phyloP scores from a whole-genome alignment of 2,888 invertebrate species.

The Agonopterix arenella region DNA sequence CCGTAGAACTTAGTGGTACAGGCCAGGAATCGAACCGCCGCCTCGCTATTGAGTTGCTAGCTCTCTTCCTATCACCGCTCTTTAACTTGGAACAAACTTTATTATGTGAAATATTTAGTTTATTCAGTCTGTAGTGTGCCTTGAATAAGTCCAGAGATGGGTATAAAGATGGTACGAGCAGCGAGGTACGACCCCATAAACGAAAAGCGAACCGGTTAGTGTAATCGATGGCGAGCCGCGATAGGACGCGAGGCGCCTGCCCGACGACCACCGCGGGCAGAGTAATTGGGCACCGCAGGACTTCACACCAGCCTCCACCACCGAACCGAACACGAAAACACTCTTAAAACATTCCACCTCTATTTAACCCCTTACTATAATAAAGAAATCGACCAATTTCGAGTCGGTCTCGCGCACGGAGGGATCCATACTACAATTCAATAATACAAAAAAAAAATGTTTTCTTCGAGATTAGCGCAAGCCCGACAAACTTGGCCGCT shows the following conservation, averaged over 20 bases:
- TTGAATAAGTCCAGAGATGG: background rate
- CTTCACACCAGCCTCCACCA: conserved; percentile 59
- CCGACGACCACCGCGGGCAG: conserved; percentile 64
- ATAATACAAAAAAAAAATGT: too few species aligned
- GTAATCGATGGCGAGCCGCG: conserved; percentile 71
- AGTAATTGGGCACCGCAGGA: conserved; percentile 74
- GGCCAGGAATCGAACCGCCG: too few species aligned
- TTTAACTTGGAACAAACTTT: too few species aligned
- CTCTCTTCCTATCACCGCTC: too few species aligned
- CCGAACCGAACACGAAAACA: background rate
- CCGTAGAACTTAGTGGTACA: too few species aligned
- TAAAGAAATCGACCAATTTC: background rate
- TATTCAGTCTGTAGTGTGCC: background rate
- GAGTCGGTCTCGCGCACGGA: too few species aligned
- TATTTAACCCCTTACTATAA: background rate
- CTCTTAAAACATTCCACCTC: background rate
- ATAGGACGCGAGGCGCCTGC: conserved; percentile 69
- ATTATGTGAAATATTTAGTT: background rate
- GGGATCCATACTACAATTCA: too few species aligned
- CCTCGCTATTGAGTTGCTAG: too few species aligned
- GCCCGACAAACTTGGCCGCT: too few species aligned
- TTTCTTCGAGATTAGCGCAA: too few species aligned
- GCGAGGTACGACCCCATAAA: conserved; percentile 26
- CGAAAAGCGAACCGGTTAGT: conserved; percentile 65
- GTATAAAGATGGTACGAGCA: background rate